phyloP scores from a whole-genome alignment of 2,113 vertebrate species.

The Cyprinus carpio region DNA sequence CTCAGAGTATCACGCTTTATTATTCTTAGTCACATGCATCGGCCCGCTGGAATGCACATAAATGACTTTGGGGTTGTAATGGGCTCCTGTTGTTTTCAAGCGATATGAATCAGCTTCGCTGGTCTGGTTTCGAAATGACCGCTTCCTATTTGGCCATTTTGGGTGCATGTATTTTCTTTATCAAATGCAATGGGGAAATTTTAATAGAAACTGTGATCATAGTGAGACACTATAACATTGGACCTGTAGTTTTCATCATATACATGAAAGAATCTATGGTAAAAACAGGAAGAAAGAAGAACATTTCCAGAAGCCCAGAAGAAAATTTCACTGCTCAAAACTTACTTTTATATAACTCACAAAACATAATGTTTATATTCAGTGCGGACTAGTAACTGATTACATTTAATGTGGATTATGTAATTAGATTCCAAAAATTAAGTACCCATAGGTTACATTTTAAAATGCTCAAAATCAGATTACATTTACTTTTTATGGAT shows the following conservation, averaged over 20 bases:
- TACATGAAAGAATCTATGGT: not conserved
- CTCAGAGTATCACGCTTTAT: not conserved
- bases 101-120: not conserved
- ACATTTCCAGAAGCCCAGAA: not conserved
- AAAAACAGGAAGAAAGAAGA: not conserved
- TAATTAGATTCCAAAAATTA: too few relatives aligned
- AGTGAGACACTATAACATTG: not conserved
- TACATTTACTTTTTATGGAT: too few relatives aligned
- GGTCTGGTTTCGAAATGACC: not conserved
- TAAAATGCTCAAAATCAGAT: too few relatives aligned
- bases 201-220: too few relatives aligned
- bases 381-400: too few relatives aligned
- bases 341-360: too few relatives aligned
- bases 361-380: too few relatives aligned
- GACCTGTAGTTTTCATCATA: not conserved
- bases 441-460: too few relatives aligned
- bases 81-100: not conserved
- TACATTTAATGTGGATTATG: too few relatives aligned
- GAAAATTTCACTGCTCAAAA: not conserved
- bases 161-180: not conserved
- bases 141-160: not conserved
- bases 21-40: slow-evolving; percentile 11
- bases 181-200: not conserved
- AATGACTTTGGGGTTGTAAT: not conserved
- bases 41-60: not conserved